Percentiles rank a stretch among this genome's conserved stretches.
Conservation (phyloP, 2,888 invertebrate genomes). For the Eupsilia transversa region DNA sequence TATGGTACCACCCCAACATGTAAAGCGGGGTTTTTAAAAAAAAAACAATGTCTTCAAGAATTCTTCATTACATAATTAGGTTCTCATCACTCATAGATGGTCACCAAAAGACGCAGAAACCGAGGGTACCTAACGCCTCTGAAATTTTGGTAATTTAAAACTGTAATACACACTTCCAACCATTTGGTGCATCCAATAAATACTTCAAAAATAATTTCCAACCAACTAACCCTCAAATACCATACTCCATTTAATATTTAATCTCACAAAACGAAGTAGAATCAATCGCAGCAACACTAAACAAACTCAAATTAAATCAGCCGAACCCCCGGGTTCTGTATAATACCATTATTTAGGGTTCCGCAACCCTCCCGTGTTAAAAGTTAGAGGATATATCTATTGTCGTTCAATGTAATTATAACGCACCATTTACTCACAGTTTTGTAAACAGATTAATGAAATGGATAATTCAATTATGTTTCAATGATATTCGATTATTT, state of each 20-base stretch:
- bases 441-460: constrained; percentile 80
- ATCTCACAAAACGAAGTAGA: constrained; percentile 61
- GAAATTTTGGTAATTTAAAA: too few species aligned
- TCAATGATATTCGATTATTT: constrained; percentile 55
- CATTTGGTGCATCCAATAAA: constrained; percentile 17
- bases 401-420: constrained; percentile 80
- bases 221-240: constrained; percentile 69
- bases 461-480: constrained; percentile 67
- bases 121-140: too few species aligned
- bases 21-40: too few species aligned
- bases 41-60: too few species aligned
- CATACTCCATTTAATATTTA: constrained; percentile 69
- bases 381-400: constrained; percentile 63
- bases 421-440: constrained; percentile 81
- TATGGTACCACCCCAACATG: too few species aligned
- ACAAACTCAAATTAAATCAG: constrained; percentile 80
- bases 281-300: constrained; percentile 72
- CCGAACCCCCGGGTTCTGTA: constrained; percentile 73
- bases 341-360: constrained; percentile 78
- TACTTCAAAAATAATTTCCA: constrained; percentile 33
- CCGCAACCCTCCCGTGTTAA: constrained; percentile 60
- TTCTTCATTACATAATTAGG: not conserved
- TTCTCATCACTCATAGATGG: not conserved
- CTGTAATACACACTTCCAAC: not conserved
- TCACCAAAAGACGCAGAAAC: not conserved